Evolutionary conservation across 2,888 invertebrate genomes (phyloP).

Genomic region (Drosophila silvestris): DNA sequence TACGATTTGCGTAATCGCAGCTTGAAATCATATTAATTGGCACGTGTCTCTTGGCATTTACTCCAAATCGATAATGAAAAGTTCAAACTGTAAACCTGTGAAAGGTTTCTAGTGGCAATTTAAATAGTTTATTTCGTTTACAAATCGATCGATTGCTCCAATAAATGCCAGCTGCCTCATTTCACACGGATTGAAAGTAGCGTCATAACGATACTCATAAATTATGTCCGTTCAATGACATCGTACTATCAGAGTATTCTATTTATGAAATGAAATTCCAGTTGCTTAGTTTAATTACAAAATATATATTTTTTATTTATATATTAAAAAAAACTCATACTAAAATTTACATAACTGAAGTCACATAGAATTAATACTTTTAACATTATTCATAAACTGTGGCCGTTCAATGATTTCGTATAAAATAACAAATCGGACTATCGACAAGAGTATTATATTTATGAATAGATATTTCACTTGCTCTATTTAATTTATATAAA

Average conservation of each 20-base stretch:
- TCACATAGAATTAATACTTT: background rate
- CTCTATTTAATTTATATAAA: background rate
- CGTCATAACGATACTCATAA: slow-evolving; percentile 60
- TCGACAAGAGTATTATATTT: background rate
- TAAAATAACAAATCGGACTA: background rate
- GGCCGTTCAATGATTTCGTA: background rate
- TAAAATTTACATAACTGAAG: background rate
- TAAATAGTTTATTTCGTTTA: slow-evolving; percentile 44
- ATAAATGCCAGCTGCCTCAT: slow-evolving; percentile 54
- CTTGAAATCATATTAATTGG: slow-evolving; percentile 72
- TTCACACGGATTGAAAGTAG: slow-evolving; percentile 46
- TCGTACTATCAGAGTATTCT: background rate
- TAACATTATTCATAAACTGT: background rate
- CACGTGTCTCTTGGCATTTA: slow-evolving; percentile 54
- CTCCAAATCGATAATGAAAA: slow-evolving; percentile 67
- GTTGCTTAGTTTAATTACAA: background rate
- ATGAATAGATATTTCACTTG: background rate
- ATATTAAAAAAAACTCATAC: background rate
- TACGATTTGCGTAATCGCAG: slow-evolving; percentile 64
- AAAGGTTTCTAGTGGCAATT: slow-evolving; percentile 48
- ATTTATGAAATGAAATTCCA: background rate
- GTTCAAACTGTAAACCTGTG: slow-evolving; percentile 48
- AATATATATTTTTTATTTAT: background rate
- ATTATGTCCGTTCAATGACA: slow-evolving; percentile 53
- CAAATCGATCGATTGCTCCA: slow-evolving; percentile 38